Evolutionary conservation across 2,113 vertebrate species (phyloP), one percentile per base, ranked within the genome.

Genomic region (Podocnemis expansa): DNA sequence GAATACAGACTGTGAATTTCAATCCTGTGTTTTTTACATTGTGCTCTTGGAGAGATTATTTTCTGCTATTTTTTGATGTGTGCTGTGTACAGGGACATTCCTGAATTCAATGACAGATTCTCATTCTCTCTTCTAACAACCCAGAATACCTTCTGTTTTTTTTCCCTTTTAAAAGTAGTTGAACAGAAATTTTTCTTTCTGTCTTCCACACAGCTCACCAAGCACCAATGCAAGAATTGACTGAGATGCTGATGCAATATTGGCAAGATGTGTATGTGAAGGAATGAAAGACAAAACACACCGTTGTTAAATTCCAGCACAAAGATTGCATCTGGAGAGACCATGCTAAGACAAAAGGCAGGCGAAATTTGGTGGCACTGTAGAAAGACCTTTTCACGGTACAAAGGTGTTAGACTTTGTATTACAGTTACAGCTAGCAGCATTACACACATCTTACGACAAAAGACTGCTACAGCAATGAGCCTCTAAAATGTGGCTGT

Each of bases 401-500:
- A 31, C 34, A 89, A 90, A 85, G 2, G 13, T 27, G 45, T 10
- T 76, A 27, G 41, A 54, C 82, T 88, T 91, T 80, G 55, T 47
- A 92, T 34, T 55, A 21, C 55, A 80, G 22, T 29, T 80, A 14
- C 34, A 75, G 34, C 24, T 17, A 85, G 92, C 31, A 86, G n/a
- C 79, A 73, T 22, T 80, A 0, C 0, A 3, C 22, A 13, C 76
- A 60, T 31, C 43, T 91, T 88, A 67, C 54, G 80, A 93, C 45
- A 96, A 85, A 96, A 97, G 75, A 92, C 93, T 95, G 8, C 9
- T 87, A 91, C 80, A 96, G 87, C 85, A 95, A 51, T 93, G 93
- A 92, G 85, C 75, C 88, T 96, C 16, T 91, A 85, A 90, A 93
- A 54, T 54, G 19, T 56, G 34, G 54, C 24, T 2, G 2, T 94